Evolutionary conservation across 2,797 vertebrate species (phyloP).

Genomic region (Periparus ater): DNA sequence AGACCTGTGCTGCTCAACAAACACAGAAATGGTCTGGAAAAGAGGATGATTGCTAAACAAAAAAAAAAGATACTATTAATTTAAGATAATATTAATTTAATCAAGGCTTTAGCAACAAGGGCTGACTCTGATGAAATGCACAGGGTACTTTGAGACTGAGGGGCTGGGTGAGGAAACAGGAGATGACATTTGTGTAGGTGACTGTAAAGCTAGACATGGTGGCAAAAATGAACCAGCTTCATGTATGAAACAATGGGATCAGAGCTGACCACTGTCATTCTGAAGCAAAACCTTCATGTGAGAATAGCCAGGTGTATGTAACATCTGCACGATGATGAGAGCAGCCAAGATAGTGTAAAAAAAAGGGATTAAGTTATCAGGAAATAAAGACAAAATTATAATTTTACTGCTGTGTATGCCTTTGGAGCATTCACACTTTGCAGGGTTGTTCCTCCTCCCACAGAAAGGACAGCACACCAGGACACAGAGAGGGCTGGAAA

Average conservation of each 20-base stretch:
- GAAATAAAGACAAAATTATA: neutral
- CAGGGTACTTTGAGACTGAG: neutral
- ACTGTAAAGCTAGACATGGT: neutral
- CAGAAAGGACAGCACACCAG: neutral
- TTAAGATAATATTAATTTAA: neutral
- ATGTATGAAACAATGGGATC: fast-evolving
- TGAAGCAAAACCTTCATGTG: neutral
- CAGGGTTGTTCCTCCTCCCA: neutral
- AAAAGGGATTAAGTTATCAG: neutral
- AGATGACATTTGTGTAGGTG: neutral
- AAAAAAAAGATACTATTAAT: neutral
- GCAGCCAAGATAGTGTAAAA: neutral
- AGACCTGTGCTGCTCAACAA: neutral
- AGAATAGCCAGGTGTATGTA: neutral
- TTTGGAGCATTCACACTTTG: neutral
- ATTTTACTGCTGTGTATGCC: neutral
- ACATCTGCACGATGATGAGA: neutral
- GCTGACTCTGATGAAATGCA: neutral
- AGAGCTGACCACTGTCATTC: neutral
- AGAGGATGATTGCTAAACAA: neutral
- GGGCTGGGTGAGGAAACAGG: neutral
- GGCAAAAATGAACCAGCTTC: neutral
- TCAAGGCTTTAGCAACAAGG: neutral
- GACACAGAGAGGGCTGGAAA: neutral
- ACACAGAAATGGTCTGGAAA: neutral